Evolutionary conservation across 2,113 vertebrate genomes (phyloP), one percentile per base, ranked within the genome.

Genomic region (Podarcis cretensis): DNA sequence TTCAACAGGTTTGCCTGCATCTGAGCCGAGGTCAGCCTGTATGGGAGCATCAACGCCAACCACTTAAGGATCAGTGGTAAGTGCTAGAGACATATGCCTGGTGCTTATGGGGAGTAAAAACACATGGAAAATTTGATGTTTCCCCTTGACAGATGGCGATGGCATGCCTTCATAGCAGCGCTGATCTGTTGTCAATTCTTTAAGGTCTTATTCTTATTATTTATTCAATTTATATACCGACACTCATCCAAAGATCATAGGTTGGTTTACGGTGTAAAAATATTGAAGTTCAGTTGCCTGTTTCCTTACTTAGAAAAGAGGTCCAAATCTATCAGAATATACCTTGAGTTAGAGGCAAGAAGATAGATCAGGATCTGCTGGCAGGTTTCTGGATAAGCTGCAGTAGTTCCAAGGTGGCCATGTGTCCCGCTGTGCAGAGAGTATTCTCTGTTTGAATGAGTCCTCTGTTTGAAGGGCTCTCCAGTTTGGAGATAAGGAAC

Each of bases 51-150:
- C 68, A 95, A 96, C 93, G 92, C 92, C 95, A 92, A 86, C 90
- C 88, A 84, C 94, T 95, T 97, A 94, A 96, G 94, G 92, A 96
- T 95, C 90, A 83, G 90, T 86, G 97, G 97, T 97, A 93, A 97
- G 97, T 84, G 92, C 92, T 92, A 90, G 94, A 95, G 85, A 96
- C 92, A 90, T 89, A 12, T 71, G 88, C 3, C 86, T 85, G 87
- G 2, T 3, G 85, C 9, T 86, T 80, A 8, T 37, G 79, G 83
- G 79, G 82, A 86, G 20, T 77, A 81, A 90, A 91, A 85, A 68
- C 76, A 20, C 83, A 85, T 78, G 85, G 86, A 80, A 86, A 87
- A 87, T 73, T 4, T 71, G 75, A 9, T 80, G 35, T 54, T 94
- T 57, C 68, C 65, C 16, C 82, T 92, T 92, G 30, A 91, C n/a